Evolutionary conservation across 2,797 vertebrate species (phyloP).

Genomic region (Percopsis omiscomaycus): DNA sequence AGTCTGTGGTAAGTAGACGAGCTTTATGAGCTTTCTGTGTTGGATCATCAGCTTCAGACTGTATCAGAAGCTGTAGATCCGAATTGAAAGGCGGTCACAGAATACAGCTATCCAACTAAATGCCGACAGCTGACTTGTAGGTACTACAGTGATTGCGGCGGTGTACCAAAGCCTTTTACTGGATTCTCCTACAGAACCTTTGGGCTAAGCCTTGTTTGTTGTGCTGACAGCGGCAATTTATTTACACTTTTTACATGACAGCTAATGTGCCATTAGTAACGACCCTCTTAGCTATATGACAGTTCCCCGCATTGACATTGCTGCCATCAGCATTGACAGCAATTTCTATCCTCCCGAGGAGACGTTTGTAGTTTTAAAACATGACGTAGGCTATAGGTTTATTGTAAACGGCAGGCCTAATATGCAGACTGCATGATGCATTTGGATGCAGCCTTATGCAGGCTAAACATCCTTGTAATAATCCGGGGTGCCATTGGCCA

Average conservation of each 20-base stretch:
- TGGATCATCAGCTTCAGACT: slow-evolving; percentile 10
- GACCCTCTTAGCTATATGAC: neutral
- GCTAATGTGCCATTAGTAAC: neutral
- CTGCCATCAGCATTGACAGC: slow-evolving; percentile 2
- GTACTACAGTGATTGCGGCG: slow-evolving; percentile 48
- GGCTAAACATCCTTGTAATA: slow-evolving; percentile 21
- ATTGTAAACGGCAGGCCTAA: slow-evolving; percentile 45
- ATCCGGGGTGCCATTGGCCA: slow-evolving; percentile 14
- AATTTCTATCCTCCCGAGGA: slow-evolving; percentile 26
- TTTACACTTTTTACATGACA: slow-evolving; percentile 22
- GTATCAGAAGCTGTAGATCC: slow-evolving; percentile 30
- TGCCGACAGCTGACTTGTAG: slow-evolving; percentile 56
- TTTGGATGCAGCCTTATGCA: neutral
- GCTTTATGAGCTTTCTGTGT: slow-evolving; percentile 20
- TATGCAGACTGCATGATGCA: slow-evolving; percentile 19
- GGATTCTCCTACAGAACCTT: slow-evolving; percentile 48
- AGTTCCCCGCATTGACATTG: slow-evolving; percentile 2
- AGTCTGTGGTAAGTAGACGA: slow-evolving; percentile 61
- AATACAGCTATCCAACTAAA: slow-evolving; percentile 27
- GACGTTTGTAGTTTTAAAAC: slow-evolving; percentile 44
- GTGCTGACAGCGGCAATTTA: slow-evolving; percentile 16
- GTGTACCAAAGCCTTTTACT: slow-evolving; percentile 18
- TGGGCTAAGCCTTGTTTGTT: neutral
- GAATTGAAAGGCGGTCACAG: slow-evolving; percentile 29
- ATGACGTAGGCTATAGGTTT: slow-evolving; percentile 36